Evolutionary conservation across 2,113 vertebrate species (phyloP).

Genomic region (Rynchops niger): DNA sequence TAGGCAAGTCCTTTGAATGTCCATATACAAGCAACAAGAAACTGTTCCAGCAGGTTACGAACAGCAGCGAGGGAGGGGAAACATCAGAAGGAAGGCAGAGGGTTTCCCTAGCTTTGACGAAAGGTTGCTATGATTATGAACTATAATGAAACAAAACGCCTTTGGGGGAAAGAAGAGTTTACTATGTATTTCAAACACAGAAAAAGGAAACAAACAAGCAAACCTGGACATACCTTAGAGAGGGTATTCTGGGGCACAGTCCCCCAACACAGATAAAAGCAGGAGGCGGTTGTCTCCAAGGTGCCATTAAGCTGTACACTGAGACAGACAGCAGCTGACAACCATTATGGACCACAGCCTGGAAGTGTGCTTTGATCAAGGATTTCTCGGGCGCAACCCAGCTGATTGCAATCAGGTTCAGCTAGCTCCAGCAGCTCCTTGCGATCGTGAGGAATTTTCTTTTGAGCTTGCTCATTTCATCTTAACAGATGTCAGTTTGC

Average conservation of each 20-base stretch:
- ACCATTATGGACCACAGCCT: background rate
- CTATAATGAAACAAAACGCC: background rate
- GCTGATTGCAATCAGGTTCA: background rate
- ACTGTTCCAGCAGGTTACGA: background rate
- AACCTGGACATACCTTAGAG: background rate
- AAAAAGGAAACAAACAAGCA: background rate
- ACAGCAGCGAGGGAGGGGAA: background rate
- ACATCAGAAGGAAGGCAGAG: background rate
- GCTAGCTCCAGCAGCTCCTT: background rate
- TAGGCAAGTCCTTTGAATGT: background rate
- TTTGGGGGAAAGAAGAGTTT: background rate
- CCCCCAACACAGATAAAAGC: background rate
- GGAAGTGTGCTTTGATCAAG: background rate
- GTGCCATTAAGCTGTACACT: background rate
- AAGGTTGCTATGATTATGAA: background rate
- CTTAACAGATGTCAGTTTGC: background rate
- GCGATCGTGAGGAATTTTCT: background rate
- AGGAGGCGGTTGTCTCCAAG: background rate
- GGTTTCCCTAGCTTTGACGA: background rate
- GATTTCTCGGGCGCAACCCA: background rate
- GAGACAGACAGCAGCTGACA: background rate
- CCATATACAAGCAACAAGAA: background rate
- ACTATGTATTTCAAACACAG: background rate
- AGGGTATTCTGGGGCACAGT: accelerated
- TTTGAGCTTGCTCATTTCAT: background rate